Conservation (phyloP, 2,888 invertebrate species). For the Trichopoda pennipes region DNA sequence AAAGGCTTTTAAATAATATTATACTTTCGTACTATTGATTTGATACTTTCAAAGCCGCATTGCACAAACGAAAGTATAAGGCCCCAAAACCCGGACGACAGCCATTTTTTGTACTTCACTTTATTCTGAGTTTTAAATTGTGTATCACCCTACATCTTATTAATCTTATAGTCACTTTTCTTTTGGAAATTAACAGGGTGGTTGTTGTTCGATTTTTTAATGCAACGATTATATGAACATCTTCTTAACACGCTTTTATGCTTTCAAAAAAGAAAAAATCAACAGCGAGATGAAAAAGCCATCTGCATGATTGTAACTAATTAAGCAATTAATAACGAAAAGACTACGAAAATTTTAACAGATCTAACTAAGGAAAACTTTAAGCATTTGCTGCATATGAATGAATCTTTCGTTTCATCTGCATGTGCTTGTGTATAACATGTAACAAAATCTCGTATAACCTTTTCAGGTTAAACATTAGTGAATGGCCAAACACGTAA, state of each 20-base stretch:
- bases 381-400: not conserved
- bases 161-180: too few species aligned
- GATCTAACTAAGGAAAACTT: slow-evolving; percentile 1
- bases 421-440: not conserved
- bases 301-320: slow-evolving; percentile 52
- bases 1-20: too few species aligned
- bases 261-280: not conserved
- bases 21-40: too few species aligned
- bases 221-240: not conserved
- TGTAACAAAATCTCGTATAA: not conserved
- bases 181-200: too few species aligned
- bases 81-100: too few species aligned
- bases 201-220: too few species aligned
- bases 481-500: slow-evolving; percentile 3
- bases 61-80: too few species aligned
- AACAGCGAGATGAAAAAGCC: not conserved
- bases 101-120: too few species aligned
- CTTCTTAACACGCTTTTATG: not conserved
- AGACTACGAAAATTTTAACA: slow-evolving; percentile 26
- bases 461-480: slow-evolving; percentile 18
- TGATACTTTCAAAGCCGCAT: too few species aligned
- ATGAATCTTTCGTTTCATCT: not conserved
- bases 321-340: slow-evolving; percentile 59
- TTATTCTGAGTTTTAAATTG: too few species aligned
- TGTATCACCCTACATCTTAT: too few species aligned